Evolutionary conservation across 2,888 invertebrate species (phyloP), one percentile per base, ranked within the genome.

Genomic region (Mythimna ferrago): DNA sequence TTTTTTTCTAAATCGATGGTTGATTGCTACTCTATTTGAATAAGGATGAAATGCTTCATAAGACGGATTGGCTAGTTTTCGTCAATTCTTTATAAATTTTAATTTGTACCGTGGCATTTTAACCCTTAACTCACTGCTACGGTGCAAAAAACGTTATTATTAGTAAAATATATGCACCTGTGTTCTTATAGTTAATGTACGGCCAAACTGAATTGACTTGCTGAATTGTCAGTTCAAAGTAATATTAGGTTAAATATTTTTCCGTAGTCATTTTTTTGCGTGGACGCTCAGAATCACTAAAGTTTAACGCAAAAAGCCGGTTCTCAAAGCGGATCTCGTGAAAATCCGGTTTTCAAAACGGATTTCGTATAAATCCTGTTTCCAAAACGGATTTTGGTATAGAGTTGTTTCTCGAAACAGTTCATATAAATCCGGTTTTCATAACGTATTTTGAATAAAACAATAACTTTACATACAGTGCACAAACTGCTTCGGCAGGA

Each of bases 1-100:
- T 65, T 72, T 73, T 81, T 76, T 72, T n/a, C n/a, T 16, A 9
- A 6, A 38, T 16, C 65, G 72, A 56, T 67, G 16, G 66, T 80
- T 71, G 66, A 63, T 64, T 71, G 56, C 54, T 60, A 64, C 77
- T 71, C 72, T 81, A 71, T n/a, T 69, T 56, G 57, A 69, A 60
- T 77, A 76, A 71, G 81, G 81, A 82, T 80, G 84, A 74, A 82
- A 80, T 74, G 88, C 87, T 89, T 88, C 76, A 71, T 78, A 84
- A 76, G 86, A 80, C 73, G 81, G 75, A 74, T 86, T 80, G 87
- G 87, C 87, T 80, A 87, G 80, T 79, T 90, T 91, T 89, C 80
- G 93, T 93, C 93, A 93, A 93, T 93, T 93, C 87, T 88, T 92
- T 71, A 76, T 81, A 73, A 89, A 89, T 87, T 90, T 89, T 89